Base-by-base conservation (phyloP, 1,140 invertebrate genomes). In the Protaetia brevitarsis region DNA sequence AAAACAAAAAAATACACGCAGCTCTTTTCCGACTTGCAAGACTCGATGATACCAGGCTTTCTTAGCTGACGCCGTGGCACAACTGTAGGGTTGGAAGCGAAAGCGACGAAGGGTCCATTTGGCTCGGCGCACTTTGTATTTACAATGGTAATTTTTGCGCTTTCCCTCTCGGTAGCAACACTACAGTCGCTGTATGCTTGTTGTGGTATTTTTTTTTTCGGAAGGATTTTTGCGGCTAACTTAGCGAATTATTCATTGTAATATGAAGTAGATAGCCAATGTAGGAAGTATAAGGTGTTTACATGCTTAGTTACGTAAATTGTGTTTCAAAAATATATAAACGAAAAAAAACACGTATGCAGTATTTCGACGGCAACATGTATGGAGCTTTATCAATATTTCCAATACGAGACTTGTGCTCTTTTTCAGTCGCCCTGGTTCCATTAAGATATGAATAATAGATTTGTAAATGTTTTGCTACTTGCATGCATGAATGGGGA, bases 81-180 rank as follows among this genome's bases (percentile, higher is more conserved):
- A n/a, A n/a, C n/a, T n/a, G 41, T 6, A 23, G 37, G 37, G 7
- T 45, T 45, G 8, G 37, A 45, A 10, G 41, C 41, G 5, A 6
- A 16, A 51, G 7, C 19, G 10, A 8, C 41, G 19, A 16, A 8
- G 2, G 41, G 26, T 51, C 19, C 41, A 51, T 16, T 26, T 19
- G 16, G 19, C 23, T 30, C 64, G 11, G 26, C 57, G 26, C 30
- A 59, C 57, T 59, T 31, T 31, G 65, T 72, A 70, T 70, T 73
- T 69, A 71, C 69, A 73, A 70, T 72, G 69, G 66, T 70, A 72
- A 70, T 73, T 73, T 72, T 68, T 67, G 56, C 68, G 68, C 72
- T 73, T 66, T 73, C 67, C 29, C 65, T 72, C 70, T 73, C 66
- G 1, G 7, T 8, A 7, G 57, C 26, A 23, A 13, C 13, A 23